phyloP scores from a whole-genome alignment of 2,113 vertebrate genomes.

The Raja brachyura region DNA sequence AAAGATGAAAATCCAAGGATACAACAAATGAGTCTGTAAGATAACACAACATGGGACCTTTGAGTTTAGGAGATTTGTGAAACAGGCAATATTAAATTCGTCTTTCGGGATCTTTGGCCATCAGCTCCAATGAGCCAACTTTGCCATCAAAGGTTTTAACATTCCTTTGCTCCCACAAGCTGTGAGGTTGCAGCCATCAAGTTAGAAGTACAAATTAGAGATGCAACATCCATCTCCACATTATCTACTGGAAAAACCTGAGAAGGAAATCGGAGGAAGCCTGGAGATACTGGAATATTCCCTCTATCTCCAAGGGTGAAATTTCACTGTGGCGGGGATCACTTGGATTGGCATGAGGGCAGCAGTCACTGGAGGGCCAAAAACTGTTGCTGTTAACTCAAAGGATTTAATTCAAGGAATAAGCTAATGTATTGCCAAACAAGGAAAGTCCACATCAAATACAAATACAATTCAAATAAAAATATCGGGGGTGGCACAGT shows the following conservation, averaged over 20 bases:
- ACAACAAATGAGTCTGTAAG: not conserved
- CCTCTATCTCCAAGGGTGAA: not conserved
- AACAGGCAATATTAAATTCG: not conserved
- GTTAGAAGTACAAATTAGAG: not conserved
- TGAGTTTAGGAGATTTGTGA: no score
- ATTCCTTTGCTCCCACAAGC: not conserved
- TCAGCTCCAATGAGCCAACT: not conserved
- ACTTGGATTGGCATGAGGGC: no score
- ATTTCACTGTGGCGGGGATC: not conserved
- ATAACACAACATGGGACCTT: not conserved
- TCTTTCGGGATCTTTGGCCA: not conserved
- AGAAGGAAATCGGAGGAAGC: not conserved
- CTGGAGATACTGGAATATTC: not conserved
- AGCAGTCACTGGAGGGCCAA: not conserved
- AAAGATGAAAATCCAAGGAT: not conserved
- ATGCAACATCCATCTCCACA: not conserved
- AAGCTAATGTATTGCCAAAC: not conserved
- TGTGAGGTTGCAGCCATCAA: not conserved
- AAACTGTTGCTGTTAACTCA: not conserved
- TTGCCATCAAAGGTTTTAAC: not conserved
- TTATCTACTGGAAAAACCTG: not conserved
- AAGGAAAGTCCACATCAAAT: not conserved
- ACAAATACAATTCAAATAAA: not conserved
- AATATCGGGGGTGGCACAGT: no score
- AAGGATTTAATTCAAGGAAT: not conserved